phyloP scores from a whole-genome alignment of 1,140 invertebrate genomes.

The Conopomorpha cramerella region DNA sequence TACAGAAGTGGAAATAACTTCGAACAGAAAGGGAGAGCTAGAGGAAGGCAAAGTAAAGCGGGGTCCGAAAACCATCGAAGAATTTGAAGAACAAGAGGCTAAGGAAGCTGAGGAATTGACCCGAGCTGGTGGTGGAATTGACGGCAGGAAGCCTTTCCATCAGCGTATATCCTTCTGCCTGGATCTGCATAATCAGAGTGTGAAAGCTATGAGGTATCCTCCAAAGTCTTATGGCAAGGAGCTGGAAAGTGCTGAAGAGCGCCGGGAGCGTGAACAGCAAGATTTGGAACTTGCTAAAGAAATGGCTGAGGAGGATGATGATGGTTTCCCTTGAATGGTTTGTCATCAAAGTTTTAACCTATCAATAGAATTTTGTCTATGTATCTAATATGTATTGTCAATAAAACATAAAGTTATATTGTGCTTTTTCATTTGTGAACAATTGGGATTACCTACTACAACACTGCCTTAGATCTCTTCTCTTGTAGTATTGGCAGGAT shows the following conservation, averaged over 20 bases:
- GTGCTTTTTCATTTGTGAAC: no score
- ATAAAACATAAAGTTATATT: no score
- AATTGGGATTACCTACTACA: no score
- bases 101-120: constrained; percentile 46
- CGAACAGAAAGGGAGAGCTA: constrained; percentile 19
- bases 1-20: constrained; percentile 35
- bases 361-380: no score
- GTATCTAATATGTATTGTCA: no score
- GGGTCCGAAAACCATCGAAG: constrained; percentile 55
- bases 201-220: constrained; percentile 98
- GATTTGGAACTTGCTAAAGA: constrained; percentile 97
- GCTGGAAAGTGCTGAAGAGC: constrained; percentile 95
- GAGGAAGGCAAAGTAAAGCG: constrained; percentile 4
- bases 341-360: no score
- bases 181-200: constrained; percentile 96
- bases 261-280: constrained; percentile 94
- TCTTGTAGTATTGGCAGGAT: no score
- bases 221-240: constrained; percentile 99
- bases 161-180: constrained; percentile 97
- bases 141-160: constrained; percentile 82
- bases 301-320: constrained; percentile 98
- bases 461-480: no score
- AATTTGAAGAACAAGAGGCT: constrained; percentile 57
- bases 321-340: constrained; percentile 74
- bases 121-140: constrained; percentile 35